Evolutionary conservation across 2,888 invertebrate species (phyloP), one percentile per base, ranked within the genome.

Genomic region (Camponotus fellah): DNA sequence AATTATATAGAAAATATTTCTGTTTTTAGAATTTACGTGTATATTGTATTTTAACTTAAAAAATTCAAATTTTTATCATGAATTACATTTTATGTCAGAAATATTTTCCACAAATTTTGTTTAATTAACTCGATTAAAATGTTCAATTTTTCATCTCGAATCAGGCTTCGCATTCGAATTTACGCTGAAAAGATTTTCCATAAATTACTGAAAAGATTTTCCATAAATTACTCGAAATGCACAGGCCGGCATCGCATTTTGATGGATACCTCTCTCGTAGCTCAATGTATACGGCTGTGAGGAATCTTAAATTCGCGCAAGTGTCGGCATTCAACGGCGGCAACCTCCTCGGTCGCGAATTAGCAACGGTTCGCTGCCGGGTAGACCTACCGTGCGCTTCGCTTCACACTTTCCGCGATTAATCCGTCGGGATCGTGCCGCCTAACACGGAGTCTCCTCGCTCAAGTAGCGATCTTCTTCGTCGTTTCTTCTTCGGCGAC

Each of bases 351-450:
- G 84, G 77, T 82, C 79, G 82, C 71, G 89, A 88, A 90, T 89
- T 90, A 90, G 90, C 85, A 84, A 90, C 88, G 87, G 83, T 85
- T 82, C 82, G 82, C 85, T 85, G 89, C 83, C 77, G 81, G 83
- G 60, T 75, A 80, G 85, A 82, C 64, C 86, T 85, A 85, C 85
- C 85, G 86, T 83, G 82, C 71, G 74, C 85, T 69, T 79, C 71
- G 79, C 86, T 93, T 93, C 92, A 91, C 93, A 92, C 93, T 93
- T 92, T 91, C 85, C 89, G 92, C 90, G 91, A 93, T 93, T 93
- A 93, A 93, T 93, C 92, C 92, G 92, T 92, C 88, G 88, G 88
- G 88, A 88, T 87, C 85, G 91, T 91, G 91, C 88, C 89, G 87
- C 89, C 91, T 91, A 90, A 88, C 88, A 87, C 49, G 88, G 46